Conservation (phyloP, 1,140 invertebrate species). For the Heterodera schachtii region DNA sequence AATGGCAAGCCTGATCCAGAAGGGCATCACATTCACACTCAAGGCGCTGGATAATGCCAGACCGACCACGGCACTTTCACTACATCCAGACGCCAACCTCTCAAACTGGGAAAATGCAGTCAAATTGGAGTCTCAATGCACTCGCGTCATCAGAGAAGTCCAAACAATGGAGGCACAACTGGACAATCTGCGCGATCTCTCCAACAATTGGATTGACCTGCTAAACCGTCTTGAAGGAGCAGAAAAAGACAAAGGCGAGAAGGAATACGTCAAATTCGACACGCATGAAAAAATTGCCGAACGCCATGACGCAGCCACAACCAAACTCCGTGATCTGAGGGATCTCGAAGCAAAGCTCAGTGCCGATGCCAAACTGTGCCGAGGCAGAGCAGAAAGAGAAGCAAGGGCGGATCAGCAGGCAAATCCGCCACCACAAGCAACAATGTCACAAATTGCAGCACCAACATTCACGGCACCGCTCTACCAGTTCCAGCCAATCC, state of each 20-base stretch:
- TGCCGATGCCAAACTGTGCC: neutral
- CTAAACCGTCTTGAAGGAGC: neutral
- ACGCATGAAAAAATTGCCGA: neutral
- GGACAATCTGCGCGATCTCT: too few relatives aligned
- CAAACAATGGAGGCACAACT: too few relatives aligned
- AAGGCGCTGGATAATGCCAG: too few relatives aligned
- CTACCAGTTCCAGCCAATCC: neutral
- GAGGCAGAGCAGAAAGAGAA: neutral
- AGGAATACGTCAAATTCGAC: conserved; percentile 4
- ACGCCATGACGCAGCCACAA: neutral
- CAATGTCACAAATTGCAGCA: neutral
- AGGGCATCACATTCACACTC: too few relatives aligned
- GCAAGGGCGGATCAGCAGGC: neutral
- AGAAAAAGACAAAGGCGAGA: neutral
- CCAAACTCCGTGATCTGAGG: neutral
- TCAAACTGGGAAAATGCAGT: too few relatives aligned
- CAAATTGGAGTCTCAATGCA: too few relatives aligned
- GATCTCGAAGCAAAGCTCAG: neutral
- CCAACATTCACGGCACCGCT: neutral
- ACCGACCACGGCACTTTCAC: too few relatives aligned
- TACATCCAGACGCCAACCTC: too few relatives aligned
- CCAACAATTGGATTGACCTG: neutral
- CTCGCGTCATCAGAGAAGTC: too few relatives aligned
- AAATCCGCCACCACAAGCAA: neutral
- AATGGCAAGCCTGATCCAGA: too few relatives aligned